Evolutionary conservation across 1,140 invertebrate genomes (phyloP).

Genomic region (Streblospio benedicti): DNA sequence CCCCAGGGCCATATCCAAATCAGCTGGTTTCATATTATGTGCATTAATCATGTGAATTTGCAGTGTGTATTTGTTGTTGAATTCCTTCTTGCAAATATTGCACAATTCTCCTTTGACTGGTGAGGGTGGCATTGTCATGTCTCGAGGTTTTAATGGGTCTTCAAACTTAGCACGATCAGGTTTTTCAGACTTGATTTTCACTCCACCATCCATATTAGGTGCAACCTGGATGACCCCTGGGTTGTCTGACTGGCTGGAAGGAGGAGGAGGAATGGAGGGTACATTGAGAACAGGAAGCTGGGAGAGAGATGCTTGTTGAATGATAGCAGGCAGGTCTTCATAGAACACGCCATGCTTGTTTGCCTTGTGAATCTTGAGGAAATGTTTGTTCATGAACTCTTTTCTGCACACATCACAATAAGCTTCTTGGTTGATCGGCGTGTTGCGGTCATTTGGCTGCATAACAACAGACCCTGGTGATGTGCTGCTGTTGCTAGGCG

Average conservation of each 20-base stretch:
- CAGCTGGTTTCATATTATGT: conserved; percentile 29
- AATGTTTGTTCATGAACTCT: conserved; percentile 54
- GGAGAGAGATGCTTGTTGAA: no score
- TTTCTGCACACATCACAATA: conserved; percentile 66
- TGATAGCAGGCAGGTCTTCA: background rate
- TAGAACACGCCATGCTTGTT: conserved; percentile 51
- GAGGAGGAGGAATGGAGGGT: no score
- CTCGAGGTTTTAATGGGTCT: no score
- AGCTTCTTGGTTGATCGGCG: conserved; percentile 60
- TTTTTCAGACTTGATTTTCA: no score
- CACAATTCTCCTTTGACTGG: no score
- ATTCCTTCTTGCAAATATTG: conserved; percentile 40
- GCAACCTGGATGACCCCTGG: no score
- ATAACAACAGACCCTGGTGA: background rate
- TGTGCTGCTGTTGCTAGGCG: background rate
- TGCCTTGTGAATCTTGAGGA: conserved; percentile 53
- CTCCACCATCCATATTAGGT: no score
- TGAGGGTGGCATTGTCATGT: no score
- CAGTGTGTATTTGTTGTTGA: conserved; percentile 38
- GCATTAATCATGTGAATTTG: conserved; percentile 38
- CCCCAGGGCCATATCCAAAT: conserved; percentile 1
- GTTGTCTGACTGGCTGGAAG: no score
- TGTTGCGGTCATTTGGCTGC: conserved; percentile 3
- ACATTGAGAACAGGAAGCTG: no score
- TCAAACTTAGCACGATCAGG: no score